Conservation (phyloP, 1,140 invertebrate species). For the Drosophila kohkoa region DNA sequence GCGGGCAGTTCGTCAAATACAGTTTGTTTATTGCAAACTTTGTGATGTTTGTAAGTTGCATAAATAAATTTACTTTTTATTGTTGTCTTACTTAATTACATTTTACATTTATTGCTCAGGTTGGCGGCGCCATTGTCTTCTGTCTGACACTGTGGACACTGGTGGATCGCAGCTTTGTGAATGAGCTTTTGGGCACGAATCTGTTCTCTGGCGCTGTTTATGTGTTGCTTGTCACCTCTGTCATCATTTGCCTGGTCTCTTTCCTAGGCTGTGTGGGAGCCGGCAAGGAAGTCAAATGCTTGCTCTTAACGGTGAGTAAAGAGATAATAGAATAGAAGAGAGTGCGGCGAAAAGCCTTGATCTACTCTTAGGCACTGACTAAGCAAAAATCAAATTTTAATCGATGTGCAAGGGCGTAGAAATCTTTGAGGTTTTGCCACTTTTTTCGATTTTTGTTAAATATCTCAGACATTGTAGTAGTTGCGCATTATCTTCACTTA, state of each 20-base stretch:
- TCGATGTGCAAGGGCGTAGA: constrained; percentile 1
- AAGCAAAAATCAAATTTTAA: not conserved
- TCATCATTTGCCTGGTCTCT: constrained; percentile 91
- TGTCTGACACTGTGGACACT: constrained; percentile 93
- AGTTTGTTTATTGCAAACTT: constrained; percentile 93
- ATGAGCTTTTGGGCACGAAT: constrained; percentile 92
- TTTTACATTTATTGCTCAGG: constrained; percentile 84
- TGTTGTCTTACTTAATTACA: not conserved
- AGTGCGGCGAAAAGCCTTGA: not conserved
- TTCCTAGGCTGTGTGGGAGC: constrained; percentile 95
- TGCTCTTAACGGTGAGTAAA: constrained; percentile 90
- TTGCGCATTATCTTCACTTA: constrained; percentile 12
- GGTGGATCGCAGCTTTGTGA: constrained; percentile 92
- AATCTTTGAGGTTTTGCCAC: constrained; percentile 4
- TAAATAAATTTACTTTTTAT: not conserved
- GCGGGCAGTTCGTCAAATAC: constrained; percentile 93
- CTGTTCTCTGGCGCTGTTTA: constrained; percentile 93
- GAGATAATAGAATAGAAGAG: not conserved
- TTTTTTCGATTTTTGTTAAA: not conserved
- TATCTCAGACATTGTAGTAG: not conserved
- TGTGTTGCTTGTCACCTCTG: constrained; percentile 92
- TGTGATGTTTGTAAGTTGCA: constrained; percentile 92
- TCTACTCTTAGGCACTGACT: not conserved
- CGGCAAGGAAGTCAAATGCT: constrained; percentile 94
- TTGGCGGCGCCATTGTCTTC: constrained; percentile 91